Conservation (phyloP, 2,888 invertebrate species). For the Atrina japonica region DNA sequence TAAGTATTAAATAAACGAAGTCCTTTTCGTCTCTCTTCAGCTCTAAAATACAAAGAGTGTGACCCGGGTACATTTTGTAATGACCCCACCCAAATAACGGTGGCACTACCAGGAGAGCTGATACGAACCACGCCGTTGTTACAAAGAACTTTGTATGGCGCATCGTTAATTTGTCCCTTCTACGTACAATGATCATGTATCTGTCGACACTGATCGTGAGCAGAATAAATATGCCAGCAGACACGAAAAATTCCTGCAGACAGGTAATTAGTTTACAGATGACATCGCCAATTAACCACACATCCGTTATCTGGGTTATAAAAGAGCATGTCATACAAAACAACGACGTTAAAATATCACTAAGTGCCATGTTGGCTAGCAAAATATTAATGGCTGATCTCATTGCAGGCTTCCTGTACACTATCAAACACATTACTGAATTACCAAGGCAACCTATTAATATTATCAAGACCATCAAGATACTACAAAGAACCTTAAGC, state of each 20-base stretch:
- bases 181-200: slow-evolving; percentile 70
- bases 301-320: slow-evolving; percentile 45
- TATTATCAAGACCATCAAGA: slow-evolving; percentile 41
- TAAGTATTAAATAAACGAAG: slow-evolving; percentile 50
- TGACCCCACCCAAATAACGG: slow-evolving; percentile 62
- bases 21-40: slow-evolving; percentile 28
- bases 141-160: slow-evolving; percentile 57
- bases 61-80: slow-evolving; percentile 48
- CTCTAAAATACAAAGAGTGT: slow-evolving; percentile 14
- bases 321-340: slow-evolving; percentile 67
- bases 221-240: slow-evolving; percentile 65
- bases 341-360: slow-evolving; percentile 62
- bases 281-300: slow-evolving; percentile 51
- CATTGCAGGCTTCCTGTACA: slow-evolving; percentile 74
- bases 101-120: slow-evolving; percentile 54
- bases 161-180: slow-evolving; percentile 64
- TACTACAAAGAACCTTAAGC: slow-evolving; percentile 23
- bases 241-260: slow-evolving; percentile 60
- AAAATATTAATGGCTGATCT: slow-evolving; percentile 76
- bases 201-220: slow-evolving; percentile 72
- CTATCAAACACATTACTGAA: slow-evolving; percentile 68
- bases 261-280: slow-evolving; percentile 57
- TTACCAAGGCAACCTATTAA: slow-evolving; percentile 64
- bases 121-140: slow-evolving; percentile 53
- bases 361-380: slow-evolving; percentile 71